Base-by-base conservation (phyloP, 1,140 invertebrate genomes). In the Oreohelix idahoensis region DNA sequence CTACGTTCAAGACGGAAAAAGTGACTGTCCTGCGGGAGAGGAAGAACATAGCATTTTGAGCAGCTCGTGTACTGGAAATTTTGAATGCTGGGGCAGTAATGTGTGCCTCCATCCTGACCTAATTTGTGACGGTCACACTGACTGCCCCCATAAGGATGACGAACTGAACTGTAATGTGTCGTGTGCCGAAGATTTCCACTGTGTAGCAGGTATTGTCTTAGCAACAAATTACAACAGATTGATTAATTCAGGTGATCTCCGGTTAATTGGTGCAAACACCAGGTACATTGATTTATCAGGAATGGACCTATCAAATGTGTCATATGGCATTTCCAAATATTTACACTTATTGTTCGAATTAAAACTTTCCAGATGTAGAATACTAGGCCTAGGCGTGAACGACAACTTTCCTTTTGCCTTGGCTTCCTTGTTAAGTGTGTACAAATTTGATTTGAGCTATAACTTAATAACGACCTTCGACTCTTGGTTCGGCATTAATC, bases 121-220 rank as follows among this genome's bases (percentile, higher is more conserved):
- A 78, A 49, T 78, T 58, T 78, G 76, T 45, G 76, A 78, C 29
- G 76, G 76, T 38, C n/a, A 78, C 17, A 1, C 23, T 4, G 2
- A 78, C 76, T 78, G 76, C 51, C 76, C 76, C 29, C 58, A n/a
- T n/a, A n/a, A n/a, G n/a, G n/a, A n/a, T n/a, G n/a, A n/a, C n/a
- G n/a, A n/a, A n/a, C n/a, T n/a, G 5, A 58, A 78, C 51, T 78
- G 76, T 36, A 8, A 78, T n/a, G 29, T 58, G 13, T 58, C 45
- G 2, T 78, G 76, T 45, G 13, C 17, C 1, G 2, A 10, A 38
- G 76, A 49, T 2, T 39, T 78, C 20, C 13, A 4, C 5, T 78
- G 76, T 49, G 15, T 58, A 8, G 51, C 8, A 23, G 51, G 51
- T 15, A 58, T 49, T 35, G 53, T 78, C 11, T n/a, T 36, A 26